These are phyloP conservation scores for Diabrotica undecimpunctata DNA, from an alignment of 1,140 invertebrate species.

Conservation along the genomic window DNA sequence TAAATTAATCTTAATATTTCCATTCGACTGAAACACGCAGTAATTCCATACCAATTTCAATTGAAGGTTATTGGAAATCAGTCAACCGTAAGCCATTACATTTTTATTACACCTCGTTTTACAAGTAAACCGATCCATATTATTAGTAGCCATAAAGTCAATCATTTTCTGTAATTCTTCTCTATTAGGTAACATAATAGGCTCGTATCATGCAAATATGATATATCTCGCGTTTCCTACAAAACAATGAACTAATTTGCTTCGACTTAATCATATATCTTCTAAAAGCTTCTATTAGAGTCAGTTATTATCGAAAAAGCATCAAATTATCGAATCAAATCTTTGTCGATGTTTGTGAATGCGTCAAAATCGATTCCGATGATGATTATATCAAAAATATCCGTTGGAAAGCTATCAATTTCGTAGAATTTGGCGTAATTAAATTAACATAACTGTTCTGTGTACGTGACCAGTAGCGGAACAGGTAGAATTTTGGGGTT, in stretches of 20 bases:
- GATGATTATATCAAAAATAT: background rate
- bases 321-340: background rate
- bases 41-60: too few species aligned
- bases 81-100: too few species aligned
- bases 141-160: background rate
- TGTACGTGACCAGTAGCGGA: background rate
- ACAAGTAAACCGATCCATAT: background rate
- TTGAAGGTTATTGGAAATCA: too few species aligned
- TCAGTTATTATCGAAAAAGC: background rate
- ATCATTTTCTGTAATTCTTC: background rate
- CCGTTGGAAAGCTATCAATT: background rate
- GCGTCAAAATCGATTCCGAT: background rate
- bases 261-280: background rate
- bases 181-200: background rate
- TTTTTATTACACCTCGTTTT: too few species aligned
- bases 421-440: background rate
- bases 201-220: background rate
- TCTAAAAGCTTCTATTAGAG: slow-evolving; percentile 1
- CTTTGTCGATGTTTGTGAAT: background rate
- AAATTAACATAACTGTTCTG: background rate
- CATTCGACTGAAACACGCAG: too few species aligned
- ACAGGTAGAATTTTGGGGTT: too few species aligned
- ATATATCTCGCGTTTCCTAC: too few species aligned
- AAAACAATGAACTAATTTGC: too few species aligned
- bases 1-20: too few species aligned